Base-by-base conservation (phyloP, 2,888 invertebrate genomes). In the Nephrotoma appendiculata region DNA sequence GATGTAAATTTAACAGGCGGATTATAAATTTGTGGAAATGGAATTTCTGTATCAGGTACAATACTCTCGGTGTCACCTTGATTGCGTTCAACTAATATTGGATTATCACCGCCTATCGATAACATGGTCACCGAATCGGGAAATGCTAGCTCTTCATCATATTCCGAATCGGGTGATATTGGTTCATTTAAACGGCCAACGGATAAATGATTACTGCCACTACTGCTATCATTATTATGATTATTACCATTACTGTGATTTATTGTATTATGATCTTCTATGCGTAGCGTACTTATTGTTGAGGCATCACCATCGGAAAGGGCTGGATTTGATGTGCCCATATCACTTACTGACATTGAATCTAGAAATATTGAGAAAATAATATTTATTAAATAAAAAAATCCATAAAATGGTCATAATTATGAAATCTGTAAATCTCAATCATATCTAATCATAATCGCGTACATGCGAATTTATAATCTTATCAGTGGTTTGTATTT, bases 61-160 rank as follows among this genome's bases (percentile, higher is more conserved):
- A 85, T 86, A 87, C 87, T 88, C 43, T 91, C 90, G n/a, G 90
- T 90, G 5, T 89, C 90, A 86, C 90, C 90, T 86, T 90, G 90
- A 88, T 92, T 92, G 85, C 90, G 90, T 87, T 91, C 90, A 87
- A 93, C 92, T 84, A 94, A 92, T 9, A 93, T 92, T 11, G 93
- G 92, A 87, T 91, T 91, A 86, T 92, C 92, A 71, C 92, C 93
- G 86, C 92, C 92, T 83, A 92, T 90, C 42, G 95, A 94, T 57
- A 95, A 92, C 85, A 95, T 93, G 15, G 95, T 95, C 83, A 96
- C 92, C 6, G 95, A 95, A 89, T 96, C 95, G 0, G 96, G 96
- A 88, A 96, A 94, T 71, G 94, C 95, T 45, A 96, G 92, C 89
- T 95, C 94, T 90, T 96, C 96, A 90, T 97, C 97, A 89, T 94